Conservation (phyloP, 2,888 invertebrate species). For the Parelbella ahira region DNA sequence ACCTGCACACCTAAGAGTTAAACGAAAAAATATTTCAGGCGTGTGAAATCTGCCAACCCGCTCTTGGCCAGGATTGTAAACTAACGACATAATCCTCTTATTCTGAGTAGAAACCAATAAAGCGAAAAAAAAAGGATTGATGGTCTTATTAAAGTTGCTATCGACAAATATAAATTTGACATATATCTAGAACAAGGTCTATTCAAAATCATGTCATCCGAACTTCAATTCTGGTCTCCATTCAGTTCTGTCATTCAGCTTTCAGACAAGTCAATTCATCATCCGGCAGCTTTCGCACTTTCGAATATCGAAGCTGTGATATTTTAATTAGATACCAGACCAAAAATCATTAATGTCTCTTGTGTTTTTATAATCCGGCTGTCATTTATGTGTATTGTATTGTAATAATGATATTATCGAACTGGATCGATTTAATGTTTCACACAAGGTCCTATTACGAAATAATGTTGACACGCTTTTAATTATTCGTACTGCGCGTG, state of each 20-base stretch:
- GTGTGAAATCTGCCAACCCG: no score
- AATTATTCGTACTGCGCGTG: conserved; percentile 4
- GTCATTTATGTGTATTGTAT: conserved; percentile 18
- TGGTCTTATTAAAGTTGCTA: no score
- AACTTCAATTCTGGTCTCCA: background rate
- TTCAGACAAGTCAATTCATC: conserved; percentile 21
- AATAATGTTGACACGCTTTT: background rate
- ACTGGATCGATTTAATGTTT: conserved; percentile 10
- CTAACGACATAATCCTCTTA: no score
- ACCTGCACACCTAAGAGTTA: no score
- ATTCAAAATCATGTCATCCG: conserved; percentile 10
- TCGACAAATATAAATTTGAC: no score
- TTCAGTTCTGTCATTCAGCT: conserved; percentile 18
- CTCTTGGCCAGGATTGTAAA: no score
- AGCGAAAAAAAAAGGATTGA: no score
- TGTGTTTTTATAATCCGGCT: conserved; percentile 21
- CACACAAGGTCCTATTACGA: conserved; percentile 10
- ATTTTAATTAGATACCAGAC: conserved; percentile 20
- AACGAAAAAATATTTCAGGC: no score
- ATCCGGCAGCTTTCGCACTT: conserved; percentile 19
- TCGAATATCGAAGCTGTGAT: conserved; percentile 22
- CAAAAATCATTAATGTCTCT: conserved; percentile 19
- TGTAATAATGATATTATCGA: conserved; percentile 12
- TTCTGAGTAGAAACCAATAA: no score
- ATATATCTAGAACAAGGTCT: no score